These are phyloP conservation scores for Macaca mulatta DNA, from an alignment of 2,113 vertebrate genomes.

Conservation along the genomic window DNA sequence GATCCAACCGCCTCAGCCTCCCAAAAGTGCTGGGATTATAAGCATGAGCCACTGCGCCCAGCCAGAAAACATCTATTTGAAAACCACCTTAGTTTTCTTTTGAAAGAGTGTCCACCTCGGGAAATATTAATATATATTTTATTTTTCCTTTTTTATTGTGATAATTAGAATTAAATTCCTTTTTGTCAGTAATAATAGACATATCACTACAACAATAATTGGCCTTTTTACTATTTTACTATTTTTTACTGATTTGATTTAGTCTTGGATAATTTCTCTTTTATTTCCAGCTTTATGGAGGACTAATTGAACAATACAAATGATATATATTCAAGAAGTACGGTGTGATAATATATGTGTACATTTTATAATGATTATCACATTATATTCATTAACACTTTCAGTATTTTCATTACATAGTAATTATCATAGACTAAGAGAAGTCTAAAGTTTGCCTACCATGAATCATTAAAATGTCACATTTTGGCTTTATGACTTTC, in stretches of 20 bases:
- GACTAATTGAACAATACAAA: not conserved
- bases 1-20: too few relatives aligned
- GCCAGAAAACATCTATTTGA: not conserved
- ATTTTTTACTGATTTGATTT: not conserved
- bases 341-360: not conserved
- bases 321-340: not conserved
- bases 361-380: not conserved
- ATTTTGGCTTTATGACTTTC: not conserved
- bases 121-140: not conserved
- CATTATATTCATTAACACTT: not conserved
- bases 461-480: constrained; percentile 23
- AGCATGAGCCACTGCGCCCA: too few relatives aligned
- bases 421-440: not conserved
- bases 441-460: not conserved
- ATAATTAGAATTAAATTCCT: not conserved
- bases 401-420: not conserved
- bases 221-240: not conserved
- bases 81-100: not conserved
- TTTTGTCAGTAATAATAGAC: not conserved
- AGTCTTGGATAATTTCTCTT: not conserved
- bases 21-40: too few relatives aligned
- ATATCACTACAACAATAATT: not conserved
- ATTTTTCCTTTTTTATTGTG: not conserved
- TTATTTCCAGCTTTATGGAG: not conserved
- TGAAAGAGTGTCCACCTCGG: not conserved